phyloP scores from a whole-genome alignment of 2,888 invertebrate species.

The Pinctada fucata region DNA sequence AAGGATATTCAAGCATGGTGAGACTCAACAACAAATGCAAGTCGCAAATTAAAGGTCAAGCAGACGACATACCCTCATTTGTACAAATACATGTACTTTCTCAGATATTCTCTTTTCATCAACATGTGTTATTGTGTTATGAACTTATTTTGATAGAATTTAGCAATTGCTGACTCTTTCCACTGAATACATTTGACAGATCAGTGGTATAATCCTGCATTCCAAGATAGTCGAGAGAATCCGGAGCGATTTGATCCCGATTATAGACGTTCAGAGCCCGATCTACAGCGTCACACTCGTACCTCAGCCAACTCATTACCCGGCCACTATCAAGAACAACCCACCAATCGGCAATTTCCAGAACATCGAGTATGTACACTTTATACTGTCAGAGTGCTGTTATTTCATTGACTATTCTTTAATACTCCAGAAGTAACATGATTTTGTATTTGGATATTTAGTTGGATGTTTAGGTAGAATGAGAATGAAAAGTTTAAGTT shows the following conservation, averaged over 20 bases:
- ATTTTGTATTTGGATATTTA: too few relatives aligned
- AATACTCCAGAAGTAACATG: not conserved
- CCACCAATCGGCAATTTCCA: conserved; percentile 68
- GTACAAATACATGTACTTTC: too few relatives aligned
- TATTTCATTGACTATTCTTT: not conserved
- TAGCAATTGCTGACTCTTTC: too few relatives aligned
- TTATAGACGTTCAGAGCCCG: conserved; percentile 33
- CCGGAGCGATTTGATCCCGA: conserved; percentile 23
- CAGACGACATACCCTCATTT: too few relatives aligned
- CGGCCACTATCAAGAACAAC: conserved; percentile 61
- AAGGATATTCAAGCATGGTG: too few relatives aligned
- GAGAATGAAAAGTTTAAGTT: too few relatives aligned
- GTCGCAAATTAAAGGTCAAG: too few relatives aligned
- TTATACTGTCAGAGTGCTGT: not conserved
- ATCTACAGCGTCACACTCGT: conserved; percentile 76
- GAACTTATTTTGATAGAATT: too few relatives aligned
- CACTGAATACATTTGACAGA: conserved; percentile 10
- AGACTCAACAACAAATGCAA: too few relatives aligned
- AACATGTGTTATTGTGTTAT: too few relatives aligned
- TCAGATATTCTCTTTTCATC: too few relatives aligned
- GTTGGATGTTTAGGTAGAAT: too few relatives aligned
- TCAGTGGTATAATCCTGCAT: conserved; percentile 42
- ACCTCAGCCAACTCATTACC: conserved; percentile 65
- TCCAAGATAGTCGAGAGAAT: conserved; percentile 29
- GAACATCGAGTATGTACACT: conserved; percentile 39